Conservation (phyloP, 2,888 invertebrate genomes). For the Trachelus troglodyta region DNA sequence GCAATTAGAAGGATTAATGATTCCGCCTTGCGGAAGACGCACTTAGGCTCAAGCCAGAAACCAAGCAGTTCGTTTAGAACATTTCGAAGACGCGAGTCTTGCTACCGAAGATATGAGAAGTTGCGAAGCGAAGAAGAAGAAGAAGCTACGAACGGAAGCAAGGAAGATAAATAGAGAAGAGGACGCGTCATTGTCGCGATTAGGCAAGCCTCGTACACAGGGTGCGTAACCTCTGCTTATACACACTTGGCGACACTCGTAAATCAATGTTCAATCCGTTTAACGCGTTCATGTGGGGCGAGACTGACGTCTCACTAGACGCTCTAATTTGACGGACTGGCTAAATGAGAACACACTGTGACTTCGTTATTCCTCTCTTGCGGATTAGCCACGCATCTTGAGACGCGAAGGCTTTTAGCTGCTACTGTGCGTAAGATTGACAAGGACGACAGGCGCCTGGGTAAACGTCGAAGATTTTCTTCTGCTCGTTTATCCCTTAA, state of each 20-base stretch:
- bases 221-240: slow-evolving; percentile 13
- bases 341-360: slow-evolving; percentile 4
- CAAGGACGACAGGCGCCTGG: not conserved
- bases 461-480: not conserved
- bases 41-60: not conserved
- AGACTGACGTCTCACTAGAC: slow-evolving; percentile 21
- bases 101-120: not conserved
- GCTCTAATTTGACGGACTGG: slow-evolving; percentile 13
- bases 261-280: slow-evolving; percentile 51
- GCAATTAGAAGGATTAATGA: slow-evolving; percentile 61
- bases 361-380: slow-evolving; percentile 4
- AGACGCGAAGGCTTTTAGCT: not conserved
- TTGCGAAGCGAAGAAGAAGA: not conserved
- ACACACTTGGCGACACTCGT: slow-evolving; percentile 29
- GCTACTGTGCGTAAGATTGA: not conserved
- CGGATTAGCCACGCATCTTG: not conserved
- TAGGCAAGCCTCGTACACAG: slow-evolving; percentile 32
- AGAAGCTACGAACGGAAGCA: not conserved
- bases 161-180: not conserved
- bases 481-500: not conserved
- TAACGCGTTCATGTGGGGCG: slow-evolving; percentile 28
- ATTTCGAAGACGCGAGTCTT: not conserved
- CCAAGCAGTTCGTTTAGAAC: not conserved
- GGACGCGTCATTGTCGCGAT: slow-evolving; percentile 37
- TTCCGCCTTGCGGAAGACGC: slow-evolving; percentile 34